These are phyloP conservation scores for Ursus arctos DNA, from an alignment of 2,113 vertebrate genomes.

Conservation along the genomic window DNA sequence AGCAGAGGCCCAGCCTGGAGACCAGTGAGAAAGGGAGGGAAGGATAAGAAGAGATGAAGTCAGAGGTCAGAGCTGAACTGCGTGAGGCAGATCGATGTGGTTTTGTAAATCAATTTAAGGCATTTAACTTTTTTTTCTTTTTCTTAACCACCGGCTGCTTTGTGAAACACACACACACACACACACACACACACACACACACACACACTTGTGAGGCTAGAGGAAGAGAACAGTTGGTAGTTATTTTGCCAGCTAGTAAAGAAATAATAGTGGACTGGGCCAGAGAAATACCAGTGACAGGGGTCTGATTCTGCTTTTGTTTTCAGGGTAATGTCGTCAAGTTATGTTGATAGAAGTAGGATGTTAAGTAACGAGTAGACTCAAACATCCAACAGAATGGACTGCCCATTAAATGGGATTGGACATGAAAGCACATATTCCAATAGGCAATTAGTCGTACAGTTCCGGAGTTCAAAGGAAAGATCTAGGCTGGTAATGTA, in stretches of 20 bases:
- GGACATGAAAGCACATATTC: accelerated
- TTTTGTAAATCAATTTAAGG: not conserved
- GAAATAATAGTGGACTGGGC: not conserved
- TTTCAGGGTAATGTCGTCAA: not conserved
- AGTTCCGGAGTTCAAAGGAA: not conserved
- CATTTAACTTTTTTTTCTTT: not conserved
- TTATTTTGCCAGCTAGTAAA: not conserved
- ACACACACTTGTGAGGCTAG: not conserved
- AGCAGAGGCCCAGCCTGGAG: not conserved
- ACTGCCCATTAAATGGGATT: not conserved
- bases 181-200: too few relatives aligned
- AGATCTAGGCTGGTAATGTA: not conserved
- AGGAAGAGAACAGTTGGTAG: not conserved
- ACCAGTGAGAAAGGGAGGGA: not conserved
- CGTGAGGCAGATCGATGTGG: not conserved
- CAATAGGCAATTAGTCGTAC: accelerated
- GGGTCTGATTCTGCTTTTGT: not conserved
- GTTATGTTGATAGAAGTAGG: too few relatives aligned
- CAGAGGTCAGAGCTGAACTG: too few relatives aligned
- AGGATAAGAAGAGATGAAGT: too few relatives aligned
- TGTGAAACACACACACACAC: not conserved
- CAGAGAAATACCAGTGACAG: not conserved
- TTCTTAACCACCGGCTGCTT: not conserved
- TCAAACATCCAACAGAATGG: not conserved
- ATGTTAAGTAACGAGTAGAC: not conserved